Conservation (phyloP, 2,113 vertebrate species). For the Argyrosomus japonicus region DNA sequence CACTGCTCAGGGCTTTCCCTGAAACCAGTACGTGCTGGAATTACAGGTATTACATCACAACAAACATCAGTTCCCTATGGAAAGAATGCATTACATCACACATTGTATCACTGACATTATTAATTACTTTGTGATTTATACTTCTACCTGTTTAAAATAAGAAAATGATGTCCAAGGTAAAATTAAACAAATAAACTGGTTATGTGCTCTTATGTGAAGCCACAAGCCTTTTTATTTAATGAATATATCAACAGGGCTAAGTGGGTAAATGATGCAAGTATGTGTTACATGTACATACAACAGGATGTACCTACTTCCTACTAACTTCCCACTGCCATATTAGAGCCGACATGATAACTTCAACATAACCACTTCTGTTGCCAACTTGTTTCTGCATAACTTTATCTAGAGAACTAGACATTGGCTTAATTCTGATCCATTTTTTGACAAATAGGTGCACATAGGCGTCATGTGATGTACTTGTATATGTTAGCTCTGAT, state of each 20-base stretch:
- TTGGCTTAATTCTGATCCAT: too few species aligned
- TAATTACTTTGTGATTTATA: not conserved
- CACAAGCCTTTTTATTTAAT: not conserved
- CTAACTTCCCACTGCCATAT: not conserved
- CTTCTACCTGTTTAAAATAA: not conserved
- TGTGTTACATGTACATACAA: not conserved
- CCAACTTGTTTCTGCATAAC: not conserved
- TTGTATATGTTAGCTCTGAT: too few species aligned
- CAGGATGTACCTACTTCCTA: not conserved
- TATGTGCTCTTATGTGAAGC: not conserved
- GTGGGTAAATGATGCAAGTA: not conserved
- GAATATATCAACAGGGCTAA: not conserved
- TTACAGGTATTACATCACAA: not conserved
- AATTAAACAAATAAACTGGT: not conserved
- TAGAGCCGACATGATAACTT: not conserved
- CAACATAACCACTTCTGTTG: not conserved
- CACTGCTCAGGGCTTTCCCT: not conserved
- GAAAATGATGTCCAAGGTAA: not conserved
- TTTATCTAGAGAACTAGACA: not conserved
- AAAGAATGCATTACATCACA: not conserved
- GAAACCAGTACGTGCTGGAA: not conserved
- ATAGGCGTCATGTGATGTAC: too few species aligned
- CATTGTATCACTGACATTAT: not conserved
- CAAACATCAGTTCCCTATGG: not conserved
- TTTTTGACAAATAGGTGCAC: too few species aligned